These are phyloP conservation scores for Paramacrobiotus metropolitanus DNA, from an alignment of 1,140 invertebrate genomes.

Conservation along the genomic window DNA sequence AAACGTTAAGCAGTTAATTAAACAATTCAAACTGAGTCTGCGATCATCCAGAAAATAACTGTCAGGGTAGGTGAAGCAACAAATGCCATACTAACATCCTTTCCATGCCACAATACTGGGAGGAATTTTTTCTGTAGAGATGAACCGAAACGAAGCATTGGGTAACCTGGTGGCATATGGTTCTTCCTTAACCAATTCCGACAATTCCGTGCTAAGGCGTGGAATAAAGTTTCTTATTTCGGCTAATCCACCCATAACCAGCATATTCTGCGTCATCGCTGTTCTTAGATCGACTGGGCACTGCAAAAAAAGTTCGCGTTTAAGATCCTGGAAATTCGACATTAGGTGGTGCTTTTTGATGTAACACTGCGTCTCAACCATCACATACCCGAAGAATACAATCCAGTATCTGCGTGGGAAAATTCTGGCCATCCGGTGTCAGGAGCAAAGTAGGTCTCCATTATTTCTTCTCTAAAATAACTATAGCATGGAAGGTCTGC, in stretches of 20 bases:
- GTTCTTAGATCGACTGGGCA: background rate
- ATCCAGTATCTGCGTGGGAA: background rate
- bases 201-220: background rate
- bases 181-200: background rate
- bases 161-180: background rate
- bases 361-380: too few species aligned
- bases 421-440: too few species aligned
- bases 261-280: background rate
- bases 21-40: too few species aligned
- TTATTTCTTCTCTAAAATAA: too few species aligned
- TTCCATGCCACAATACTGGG: background rate
- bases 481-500: too few species aligned
- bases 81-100: background rate
- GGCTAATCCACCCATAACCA: background rate
- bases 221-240: background rate
- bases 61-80: too few species aligned
- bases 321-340: background rate
- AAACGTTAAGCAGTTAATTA: too few species aligned
- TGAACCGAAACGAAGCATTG: background rate
- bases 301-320: background rate
- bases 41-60: too few species aligned
- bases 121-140: background rate
- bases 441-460: too few species aligned
- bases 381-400: background rate
- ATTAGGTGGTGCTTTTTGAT: background rate